Evolutionary conservation across 2,113 vertebrate genomes (phyloP).

Genomic region (Pygoscelis adeliae): DNA sequence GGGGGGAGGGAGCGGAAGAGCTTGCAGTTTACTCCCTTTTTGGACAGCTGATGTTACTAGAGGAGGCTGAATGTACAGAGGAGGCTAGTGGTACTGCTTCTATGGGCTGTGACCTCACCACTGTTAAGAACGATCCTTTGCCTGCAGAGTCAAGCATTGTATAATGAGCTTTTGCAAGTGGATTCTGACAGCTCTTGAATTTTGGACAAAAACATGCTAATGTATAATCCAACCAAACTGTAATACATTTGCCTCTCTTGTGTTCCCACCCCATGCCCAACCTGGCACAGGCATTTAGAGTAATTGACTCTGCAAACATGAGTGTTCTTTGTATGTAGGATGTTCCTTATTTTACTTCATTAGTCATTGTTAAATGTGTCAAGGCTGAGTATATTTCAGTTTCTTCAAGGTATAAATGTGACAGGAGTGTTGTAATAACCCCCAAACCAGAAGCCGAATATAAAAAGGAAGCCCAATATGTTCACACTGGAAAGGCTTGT

Average conservation of each 20-base stretch:
- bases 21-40: not conserved
- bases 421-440: not conserved
- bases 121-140: not conserved
- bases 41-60: not conserved
- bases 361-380: not conserved
- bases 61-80: not conserved
- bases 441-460: conserved; percentile 1
- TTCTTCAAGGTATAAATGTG: conserved; percentile 6
- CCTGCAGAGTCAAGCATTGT: not conserved
- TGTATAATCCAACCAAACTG: not conserved
- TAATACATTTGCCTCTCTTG: not conserved
- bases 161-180: not conserved
- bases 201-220: not conserved
- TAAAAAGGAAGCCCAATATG: conserved; percentile 3
- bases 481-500: not conserved
- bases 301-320: not conserved
- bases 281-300: not conserved
- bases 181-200: not conserved
- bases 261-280: not conserved
- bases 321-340: not conserved
- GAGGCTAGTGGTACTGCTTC: not conserved
- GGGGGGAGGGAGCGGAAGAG: not conserved
- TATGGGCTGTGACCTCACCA: not conserved
- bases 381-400: not conserved
- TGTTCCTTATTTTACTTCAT: conserved; percentile 13